Evolutionary conservation across 2,113 vertebrate species (phyloP).

Genomic region (Phylloscopus trochiloides): DNA sequence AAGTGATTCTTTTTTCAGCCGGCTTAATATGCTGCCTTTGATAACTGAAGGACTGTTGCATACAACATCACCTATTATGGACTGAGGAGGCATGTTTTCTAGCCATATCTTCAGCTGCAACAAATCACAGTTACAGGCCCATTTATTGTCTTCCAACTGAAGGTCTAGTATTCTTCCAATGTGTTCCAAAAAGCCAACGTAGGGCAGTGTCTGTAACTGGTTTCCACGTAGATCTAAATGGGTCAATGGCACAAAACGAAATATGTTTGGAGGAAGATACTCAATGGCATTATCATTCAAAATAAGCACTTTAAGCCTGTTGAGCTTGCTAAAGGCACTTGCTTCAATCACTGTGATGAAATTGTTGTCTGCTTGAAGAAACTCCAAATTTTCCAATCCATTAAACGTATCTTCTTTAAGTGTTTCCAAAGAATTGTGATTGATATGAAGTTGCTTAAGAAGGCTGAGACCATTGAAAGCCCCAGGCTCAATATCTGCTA

Average conservation of each 20-base stretch:
- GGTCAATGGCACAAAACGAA: slow-evolving; percentile 95
- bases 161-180: slow-evolving; percentile 95
- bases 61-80: slow-evolving; percentile 88
- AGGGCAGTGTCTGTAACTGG: slow-evolving; percentile 90
- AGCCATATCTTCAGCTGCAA: slow-evolving; percentile 92
- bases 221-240: slow-evolving; percentile 97
- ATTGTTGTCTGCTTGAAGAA: slow-evolving; percentile 97
- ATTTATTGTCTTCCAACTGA: slow-evolving; percentile 92
- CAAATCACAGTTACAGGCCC: slow-evolving; percentile 93
- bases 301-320: slow-evolving; percentile 95
- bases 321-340: slow-evolving; percentile 96
- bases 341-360: slow-evolving; percentile 94
- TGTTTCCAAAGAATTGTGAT: slow-evolving; percentile 94
- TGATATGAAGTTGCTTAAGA: slow-evolving; percentile 95
- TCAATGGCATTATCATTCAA: slow-evolving; percentile 96
- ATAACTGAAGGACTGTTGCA: slow-evolving; percentile 85
- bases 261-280: slow-evolving; percentile 91
- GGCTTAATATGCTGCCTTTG: slow-evolving; percentile 85
- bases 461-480: slow-evolving; percentile 88
- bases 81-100: slow-evolving; percentile 95
- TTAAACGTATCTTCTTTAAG: slow-evolving; percentile 94
- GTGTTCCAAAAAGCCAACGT: slow-evolving; percentile 96
- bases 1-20: slow-evolving; percentile 86
- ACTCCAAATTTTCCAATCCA: slow-evolving; percentile 94
- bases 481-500: slow-evolving; percentile 92